phyloP scores from a whole-genome alignment of 2,888 invertebrate species.

The Apodemia duryi region DNA sequence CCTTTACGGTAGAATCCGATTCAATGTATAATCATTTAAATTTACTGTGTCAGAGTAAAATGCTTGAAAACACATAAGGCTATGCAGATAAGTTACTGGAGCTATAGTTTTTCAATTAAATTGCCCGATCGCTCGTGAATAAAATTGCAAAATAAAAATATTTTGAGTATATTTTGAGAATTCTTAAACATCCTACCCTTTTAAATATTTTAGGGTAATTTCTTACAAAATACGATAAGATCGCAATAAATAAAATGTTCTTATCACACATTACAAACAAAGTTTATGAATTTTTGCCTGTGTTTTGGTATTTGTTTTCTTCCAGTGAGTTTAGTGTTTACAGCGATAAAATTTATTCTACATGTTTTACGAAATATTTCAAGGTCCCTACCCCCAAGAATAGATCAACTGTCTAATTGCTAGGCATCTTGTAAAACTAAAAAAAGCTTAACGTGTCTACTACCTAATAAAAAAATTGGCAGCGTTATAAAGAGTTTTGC shows the following conservation, averaged over 20 bases:
- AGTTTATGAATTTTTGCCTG: not conserved
- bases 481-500: too few species aligned
- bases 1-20: not conserved
- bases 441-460: too few species aligned
- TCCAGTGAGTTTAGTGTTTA: too few species aligned
- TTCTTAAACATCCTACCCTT: slow-evolving; percentile 5
- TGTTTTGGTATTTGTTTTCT: too few species aligned
- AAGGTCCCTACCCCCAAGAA: too few species aligned
- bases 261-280: not conserved
- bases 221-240: slow-evolving; percentile 7
- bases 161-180: not conserved
- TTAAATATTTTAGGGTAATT: slow-evolving; percentile 13
- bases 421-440: too few species aligned
- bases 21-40: not conserved
- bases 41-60: not conserved
- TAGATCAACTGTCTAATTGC: too few species aligned
- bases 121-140: not conserved
- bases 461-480: too few species aligned
- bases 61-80: not conserved
- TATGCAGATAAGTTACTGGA: not conserved
- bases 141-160: not conserved
- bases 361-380: too few species aligned
- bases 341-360: too few species aligned
- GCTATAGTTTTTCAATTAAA: not conserved
- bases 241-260: not conserved